Evolutionary conservation across 1,140 invertebrate species (phyloP).

Genomic region (Drosophila yakuba): DNA sequence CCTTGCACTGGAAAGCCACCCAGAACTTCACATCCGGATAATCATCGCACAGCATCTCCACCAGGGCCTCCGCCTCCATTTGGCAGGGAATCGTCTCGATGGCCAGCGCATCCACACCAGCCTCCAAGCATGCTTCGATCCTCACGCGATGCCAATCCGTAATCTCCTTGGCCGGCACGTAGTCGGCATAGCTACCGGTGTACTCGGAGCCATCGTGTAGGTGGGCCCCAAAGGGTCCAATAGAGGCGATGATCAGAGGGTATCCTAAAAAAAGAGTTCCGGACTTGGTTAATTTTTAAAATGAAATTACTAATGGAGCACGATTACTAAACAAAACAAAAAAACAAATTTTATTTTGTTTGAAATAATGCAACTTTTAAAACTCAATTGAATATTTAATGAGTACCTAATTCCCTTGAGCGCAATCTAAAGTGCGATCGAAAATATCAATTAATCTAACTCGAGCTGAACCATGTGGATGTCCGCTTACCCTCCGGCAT

Average conservation of each 20-base stretch:
- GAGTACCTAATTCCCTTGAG: too few species aligned
- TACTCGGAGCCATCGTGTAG: conserved; percentile 96
- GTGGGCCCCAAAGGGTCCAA: conserved; percentile 95
- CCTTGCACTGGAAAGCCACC: conserved; percentile 87
- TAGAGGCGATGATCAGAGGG: conserved; percentile 91
- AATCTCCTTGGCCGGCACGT: conserved; percentile 88
- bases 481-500: conserved; percentile 58
- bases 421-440: background rate
- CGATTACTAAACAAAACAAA: too few species aligned
- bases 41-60: conserved; percentile 90
- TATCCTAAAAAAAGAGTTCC: conserved; percentile 17
- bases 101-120: conserved; percentile 93
- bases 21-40: conserved; percentile 92
- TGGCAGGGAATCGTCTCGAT: conserved; percentile 95
- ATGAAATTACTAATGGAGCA: too few species aligned
- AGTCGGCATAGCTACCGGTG: conserved; percentile 92
- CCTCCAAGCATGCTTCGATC: conserved; percentile 91
- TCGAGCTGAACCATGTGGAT: background rate
- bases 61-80: conserved; percentile 92
- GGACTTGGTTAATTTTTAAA: too few species aligned
- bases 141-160: conserved; percentile 93
- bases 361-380: too few species aligned
- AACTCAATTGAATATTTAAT: too few species aligned
- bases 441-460: background rate
- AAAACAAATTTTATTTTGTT: too few species aligned